Conservation (phyloP, 2,888 invertebrate species). For the Ochropleura leucogaster region DNA sequence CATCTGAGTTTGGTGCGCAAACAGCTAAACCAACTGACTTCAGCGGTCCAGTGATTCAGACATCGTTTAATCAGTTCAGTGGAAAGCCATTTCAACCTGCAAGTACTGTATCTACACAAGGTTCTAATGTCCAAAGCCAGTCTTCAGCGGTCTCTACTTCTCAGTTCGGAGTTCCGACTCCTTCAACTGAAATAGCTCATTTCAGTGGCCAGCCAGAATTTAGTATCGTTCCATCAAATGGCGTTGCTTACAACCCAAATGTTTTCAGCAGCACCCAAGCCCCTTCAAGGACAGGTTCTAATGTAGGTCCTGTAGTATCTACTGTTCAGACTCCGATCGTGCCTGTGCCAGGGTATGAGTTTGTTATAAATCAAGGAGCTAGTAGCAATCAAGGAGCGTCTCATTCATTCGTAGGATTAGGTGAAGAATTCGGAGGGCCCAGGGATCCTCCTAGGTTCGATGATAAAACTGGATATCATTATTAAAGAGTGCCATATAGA, state of each 20-base stretch:
- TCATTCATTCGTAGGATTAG: conserved; percentile 70
- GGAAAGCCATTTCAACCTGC: conserved; percentile 52
- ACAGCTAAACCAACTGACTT: conserved; percentile 14
- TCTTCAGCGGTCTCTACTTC: conserved; percentile 34
- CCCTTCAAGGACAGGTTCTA: conserved; percentile 18
- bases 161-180: conserved; percentile 57
- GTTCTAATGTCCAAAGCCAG: conserved; percentile 29
- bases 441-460: conserved; percentile 83
- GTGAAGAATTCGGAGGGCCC: conserved; percentile 81
- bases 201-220: conserved; percentile 29
- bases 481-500: conserved; percentile 74
- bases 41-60: conserved; percentile 20
- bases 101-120: conserved; percentile 39
- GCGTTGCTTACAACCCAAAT: conserved; percentile 11
- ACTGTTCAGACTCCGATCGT: conserved; percentile 43
- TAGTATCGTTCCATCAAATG: conserved; percentile 27
- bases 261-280: conserved; percentile 28
- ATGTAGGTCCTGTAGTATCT: conserved; percentile 22
- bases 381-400: conserved; percentile 5
- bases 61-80: conserved; percentile 33
- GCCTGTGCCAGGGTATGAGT: conserved; percentile 59
- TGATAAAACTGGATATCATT: conserved; percentile 83
- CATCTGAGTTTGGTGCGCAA: conserved; percentile 36
- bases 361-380: conserved; percentile 26
- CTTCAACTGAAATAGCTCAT: conserved; percentile 31